Evolutionary conservation across 2,888 invertebrate species (phyloP).

Genomic region (Trachelus tabidus): DNA sequence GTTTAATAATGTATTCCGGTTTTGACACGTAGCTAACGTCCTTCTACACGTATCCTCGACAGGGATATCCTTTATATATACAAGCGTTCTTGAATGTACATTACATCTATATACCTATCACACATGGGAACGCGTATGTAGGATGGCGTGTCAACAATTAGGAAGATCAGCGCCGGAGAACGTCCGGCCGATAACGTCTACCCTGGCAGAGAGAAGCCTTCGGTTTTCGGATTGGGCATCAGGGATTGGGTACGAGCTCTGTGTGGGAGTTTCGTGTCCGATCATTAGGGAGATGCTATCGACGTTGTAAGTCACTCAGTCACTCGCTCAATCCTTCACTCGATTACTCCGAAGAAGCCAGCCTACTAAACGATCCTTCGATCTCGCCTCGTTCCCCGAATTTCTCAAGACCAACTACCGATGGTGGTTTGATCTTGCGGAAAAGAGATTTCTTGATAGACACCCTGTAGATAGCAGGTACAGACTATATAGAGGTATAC

Average conservation of each 20-base stretch:
- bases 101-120: neutral
- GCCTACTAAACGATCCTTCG: conserved; percentile 4
- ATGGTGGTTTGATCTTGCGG: neutral
- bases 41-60: neutral
- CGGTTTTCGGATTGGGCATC: conserved; percentile 38
- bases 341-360: conserved; percentile 37
- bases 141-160: conserved; percentile 59
- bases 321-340: conserved; percentile 49
- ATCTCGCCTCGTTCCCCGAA: neutral
- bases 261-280: conserved; percentile 61
- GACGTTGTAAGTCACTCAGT: conserved; percentile 60
- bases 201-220: conserved; percentile 24
- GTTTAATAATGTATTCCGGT: conserved; percentile 46
- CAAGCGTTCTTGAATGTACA: neutral
- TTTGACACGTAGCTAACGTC: conserved; percentile 24
- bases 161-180: conserved; percentile 54
- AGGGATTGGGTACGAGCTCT: conserved; percentile 23
- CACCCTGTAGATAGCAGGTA: conserved; percentile 2
- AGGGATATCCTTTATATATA: neutral
- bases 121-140: conserved; percentile 34
- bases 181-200: conserved; percentile 56
- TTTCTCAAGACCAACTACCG: neutral
- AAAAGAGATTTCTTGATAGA: neutral
- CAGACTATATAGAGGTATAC: neutral
- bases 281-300: conserved; percentile 64